A percentile compares a stretch with the other conserved stretches of the same genome.
Evolutionary conservation across 2,113 vertebrate genomes (phyloP).

Genomic region (Prietella phreatophila): DNA sequence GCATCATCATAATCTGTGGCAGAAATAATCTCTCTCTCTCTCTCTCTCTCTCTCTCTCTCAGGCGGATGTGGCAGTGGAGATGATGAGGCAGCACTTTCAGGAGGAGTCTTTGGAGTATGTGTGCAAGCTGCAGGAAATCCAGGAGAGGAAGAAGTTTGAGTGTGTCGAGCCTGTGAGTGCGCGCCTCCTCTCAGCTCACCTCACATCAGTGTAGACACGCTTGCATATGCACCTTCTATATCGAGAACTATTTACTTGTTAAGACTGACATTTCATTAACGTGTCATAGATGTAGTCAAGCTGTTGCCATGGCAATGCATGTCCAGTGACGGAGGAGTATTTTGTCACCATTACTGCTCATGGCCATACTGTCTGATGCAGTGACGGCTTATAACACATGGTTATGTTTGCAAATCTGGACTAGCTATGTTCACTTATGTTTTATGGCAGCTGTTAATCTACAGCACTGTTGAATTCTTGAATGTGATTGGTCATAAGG

Average conservation of each 20-base stretch:
- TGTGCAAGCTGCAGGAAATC: slow-evolving; percentile 95
- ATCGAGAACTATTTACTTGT: background rate
- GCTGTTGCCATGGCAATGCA: background rate
- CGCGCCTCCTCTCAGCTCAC: background rate
- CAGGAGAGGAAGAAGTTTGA: slow-evolving; percentile 98
- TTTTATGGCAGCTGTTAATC: background rate
- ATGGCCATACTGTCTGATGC: background rate
- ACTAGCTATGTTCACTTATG: background rate
- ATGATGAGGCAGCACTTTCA: slow-evolving; percentile 88
- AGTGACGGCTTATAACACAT: background rate
- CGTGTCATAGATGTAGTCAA: background rate
- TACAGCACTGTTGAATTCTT: background rate
- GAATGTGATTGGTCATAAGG: background rate
- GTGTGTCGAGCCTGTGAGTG: slow-evolving; percentile 94
- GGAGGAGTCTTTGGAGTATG: slow-evolving; percentile 91
- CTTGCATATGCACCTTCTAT: background rate
- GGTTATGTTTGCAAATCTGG: background rate
- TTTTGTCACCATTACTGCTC: background rate
- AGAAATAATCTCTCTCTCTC: slow-evolving; percentile 7
- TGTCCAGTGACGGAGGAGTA: background rate
- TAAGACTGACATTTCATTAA: background rate
- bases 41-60: slow-evolving; percentile 49
- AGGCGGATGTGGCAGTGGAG: slow-evolving; percentile 92
- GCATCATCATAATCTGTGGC: background rate
- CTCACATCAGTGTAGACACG: background rate